Evolutionary conservation across 2,888 invertebrate genomes (phyloP).

Genomic region (Gasteruption jaculator): DNA sequence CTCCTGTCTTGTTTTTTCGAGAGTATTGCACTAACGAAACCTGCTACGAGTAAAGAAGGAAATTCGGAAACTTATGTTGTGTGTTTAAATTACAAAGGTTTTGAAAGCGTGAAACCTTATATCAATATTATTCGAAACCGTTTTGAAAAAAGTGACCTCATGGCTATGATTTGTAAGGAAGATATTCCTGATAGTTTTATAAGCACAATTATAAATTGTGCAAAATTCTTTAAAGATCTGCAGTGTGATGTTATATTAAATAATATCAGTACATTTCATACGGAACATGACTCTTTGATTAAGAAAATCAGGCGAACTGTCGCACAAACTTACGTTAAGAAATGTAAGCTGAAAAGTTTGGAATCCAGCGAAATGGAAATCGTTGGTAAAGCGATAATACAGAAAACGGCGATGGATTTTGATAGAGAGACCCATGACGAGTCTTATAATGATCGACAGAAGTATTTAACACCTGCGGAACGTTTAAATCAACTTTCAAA

Average conservation of each 20-base stretch:
- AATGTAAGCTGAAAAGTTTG: constrained; percentile 58
- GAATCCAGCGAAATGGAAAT: constrained; percentile 44
- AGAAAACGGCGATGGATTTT: constrained; percentile 53
- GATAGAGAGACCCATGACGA: constrained; percentile 55
- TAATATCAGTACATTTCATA: constrained; percentile 62
- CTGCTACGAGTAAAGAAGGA: constrained; percentile 88
- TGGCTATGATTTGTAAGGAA: constrained; percentile 59
- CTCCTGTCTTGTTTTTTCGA: constrained; percentile 72
- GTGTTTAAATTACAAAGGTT: constrained; percentile 62
- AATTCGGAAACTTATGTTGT: constrained; percentile 92
- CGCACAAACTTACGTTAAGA: constrained; percentile 58
- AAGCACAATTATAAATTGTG: constrained; percentile 62
- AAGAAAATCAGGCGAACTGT: constrained; percentile 31
- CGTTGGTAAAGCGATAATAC: constrained; percentile 53
- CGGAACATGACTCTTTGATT: constrained; percentile 33
- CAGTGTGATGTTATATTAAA: constrained; percentile 66
- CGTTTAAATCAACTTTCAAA: constrained; percentile 15
- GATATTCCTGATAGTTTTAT: constrained; percentile 63
- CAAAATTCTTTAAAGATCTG: constrained; percentile 62
- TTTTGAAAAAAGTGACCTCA: constrained; percentile 51
- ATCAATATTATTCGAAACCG: constrained; percentile 51
- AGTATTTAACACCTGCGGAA: constrained; percentile 53
- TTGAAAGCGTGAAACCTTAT: constrained; percentile 47
- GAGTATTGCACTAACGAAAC: constrained; percentile 76
- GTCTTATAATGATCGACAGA: constrained; percentile 59